Percentiles rank a stretch among this genome's conserved stretches.
Conservation (phyloP, 2,888 invertebrate genomes). For the Mayetiola destructor region DNA sequence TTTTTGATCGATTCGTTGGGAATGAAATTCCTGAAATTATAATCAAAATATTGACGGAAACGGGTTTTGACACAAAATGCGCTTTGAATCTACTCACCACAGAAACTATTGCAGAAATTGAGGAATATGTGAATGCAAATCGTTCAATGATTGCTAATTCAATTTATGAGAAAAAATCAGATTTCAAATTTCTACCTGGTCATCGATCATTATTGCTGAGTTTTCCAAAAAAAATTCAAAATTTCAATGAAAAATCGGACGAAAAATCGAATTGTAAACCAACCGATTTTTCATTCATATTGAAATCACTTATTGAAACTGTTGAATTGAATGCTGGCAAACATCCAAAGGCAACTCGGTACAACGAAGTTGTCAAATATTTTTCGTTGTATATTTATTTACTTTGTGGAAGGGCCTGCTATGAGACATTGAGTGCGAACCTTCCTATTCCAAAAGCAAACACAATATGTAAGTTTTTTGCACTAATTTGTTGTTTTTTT, state of each 20-base stretch:
- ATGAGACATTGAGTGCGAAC: not conserved
- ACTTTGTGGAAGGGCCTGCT: not conserved
- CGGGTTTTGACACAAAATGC: no score
- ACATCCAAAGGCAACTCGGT: not conserved
- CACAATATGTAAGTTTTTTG: not conserved
- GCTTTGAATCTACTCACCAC: no score
- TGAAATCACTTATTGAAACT: not conserved
- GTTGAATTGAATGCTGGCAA: not conserved
- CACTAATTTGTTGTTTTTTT: not conserved
- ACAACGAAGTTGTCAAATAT: not conserved
- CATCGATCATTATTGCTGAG: not conserved
- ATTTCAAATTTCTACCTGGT: not conserved
- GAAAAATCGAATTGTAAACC: not conserved
- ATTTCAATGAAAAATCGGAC: not conserved
- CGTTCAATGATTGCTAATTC: no score
- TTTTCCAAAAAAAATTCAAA: not conserved
- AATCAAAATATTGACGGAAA: no score
- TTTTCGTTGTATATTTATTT: not conserved
- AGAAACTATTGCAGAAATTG: no score
- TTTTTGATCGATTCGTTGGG: no score
- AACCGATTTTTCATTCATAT: not conserved
- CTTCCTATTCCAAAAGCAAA: not conserved
- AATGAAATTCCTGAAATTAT: no score
- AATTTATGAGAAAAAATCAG: not conserved
- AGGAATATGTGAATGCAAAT: no score